Conservation (phyloP, 2,113 vertebrate species). For the Chaetura pelagica region DNA sequence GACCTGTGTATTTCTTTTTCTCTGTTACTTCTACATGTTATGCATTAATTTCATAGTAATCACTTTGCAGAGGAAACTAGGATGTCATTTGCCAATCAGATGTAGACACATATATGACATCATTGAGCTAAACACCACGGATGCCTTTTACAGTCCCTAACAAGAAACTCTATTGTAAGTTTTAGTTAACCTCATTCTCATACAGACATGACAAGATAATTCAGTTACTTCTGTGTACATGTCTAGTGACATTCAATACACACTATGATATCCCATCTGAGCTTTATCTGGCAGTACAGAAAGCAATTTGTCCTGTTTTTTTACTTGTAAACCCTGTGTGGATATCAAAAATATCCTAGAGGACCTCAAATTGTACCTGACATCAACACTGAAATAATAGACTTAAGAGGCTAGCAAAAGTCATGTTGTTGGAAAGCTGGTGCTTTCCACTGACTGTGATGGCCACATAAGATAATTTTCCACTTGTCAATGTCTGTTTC, state of each 20-base stretch:
- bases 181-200: background rate
- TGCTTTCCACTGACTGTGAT: background rate
- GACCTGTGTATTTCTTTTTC: background rate
- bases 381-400: background rate
- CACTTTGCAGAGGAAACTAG: background rate
- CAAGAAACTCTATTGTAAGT: background rate
- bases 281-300: background rate
- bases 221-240: background rate
- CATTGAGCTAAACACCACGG: background rate
- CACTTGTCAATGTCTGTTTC: background rate
- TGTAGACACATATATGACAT: background rate
- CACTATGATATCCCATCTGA: background rate
- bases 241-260: background rate
- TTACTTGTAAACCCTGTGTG: background rate
- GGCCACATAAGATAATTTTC: background rate
- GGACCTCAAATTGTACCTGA: background rate
- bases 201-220: background rate
- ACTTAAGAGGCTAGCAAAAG: background rate
- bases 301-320: background rate
- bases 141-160: background rate
- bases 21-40: background rate
- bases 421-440: background rate
- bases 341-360: background rate
- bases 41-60: background rate
- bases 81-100: background rate